phyloP scores from a whole-genome alignment of 2,113 vertebrate genomes.

The Falcunculus frontatus region DNA sequence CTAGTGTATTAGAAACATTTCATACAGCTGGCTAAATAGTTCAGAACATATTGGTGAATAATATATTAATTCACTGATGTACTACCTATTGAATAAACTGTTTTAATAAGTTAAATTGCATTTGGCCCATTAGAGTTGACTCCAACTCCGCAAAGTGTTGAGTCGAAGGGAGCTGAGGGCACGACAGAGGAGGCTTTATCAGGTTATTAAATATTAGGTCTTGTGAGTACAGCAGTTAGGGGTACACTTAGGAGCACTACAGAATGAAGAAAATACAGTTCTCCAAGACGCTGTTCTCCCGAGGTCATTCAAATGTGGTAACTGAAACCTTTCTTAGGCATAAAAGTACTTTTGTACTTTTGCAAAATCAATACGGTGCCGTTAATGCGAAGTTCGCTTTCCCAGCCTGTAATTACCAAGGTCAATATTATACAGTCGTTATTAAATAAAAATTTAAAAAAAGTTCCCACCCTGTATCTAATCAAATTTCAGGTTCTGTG shows the following conservation, averaged over 20 bases:
- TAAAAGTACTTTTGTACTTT: slow-evolving; percentile 44
- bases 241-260: not conserved
- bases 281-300: not conserved
- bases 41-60: slow-evolving; percentile 42
- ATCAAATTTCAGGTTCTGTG: not conserved
- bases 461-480: not conserved
- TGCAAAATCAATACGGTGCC: slow-evolving; percentile 9
- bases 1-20: slow-evolving; percentile 58
- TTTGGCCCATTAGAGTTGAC: slow-evolving; percentile 14
- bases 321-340: slow-evolving; percentile 1
- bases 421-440: slow-evolving; percentile 18
- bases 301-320: not conserved
- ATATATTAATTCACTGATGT: slow-evolving; percentile 54
- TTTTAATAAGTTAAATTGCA: slow-evolving; percentile 50
- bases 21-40: slow-evolving; percentile 52
- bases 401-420: slow-evolving; percentile 9
- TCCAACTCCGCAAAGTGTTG: not conserved
- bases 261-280: slow-evolving; percentile 13
- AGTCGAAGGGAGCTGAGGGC: not conserved
- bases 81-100: slow-evolving; percentile 31
- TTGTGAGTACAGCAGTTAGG: not conserved
- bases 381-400: not conserved
- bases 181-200: not conserved
- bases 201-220: not conserved
- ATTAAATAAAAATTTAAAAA: not conserved